Evolutionary conservation across 2,888 invertebrate genomes (phyloP).

Genomic region (Eulithis testata): DNA sequence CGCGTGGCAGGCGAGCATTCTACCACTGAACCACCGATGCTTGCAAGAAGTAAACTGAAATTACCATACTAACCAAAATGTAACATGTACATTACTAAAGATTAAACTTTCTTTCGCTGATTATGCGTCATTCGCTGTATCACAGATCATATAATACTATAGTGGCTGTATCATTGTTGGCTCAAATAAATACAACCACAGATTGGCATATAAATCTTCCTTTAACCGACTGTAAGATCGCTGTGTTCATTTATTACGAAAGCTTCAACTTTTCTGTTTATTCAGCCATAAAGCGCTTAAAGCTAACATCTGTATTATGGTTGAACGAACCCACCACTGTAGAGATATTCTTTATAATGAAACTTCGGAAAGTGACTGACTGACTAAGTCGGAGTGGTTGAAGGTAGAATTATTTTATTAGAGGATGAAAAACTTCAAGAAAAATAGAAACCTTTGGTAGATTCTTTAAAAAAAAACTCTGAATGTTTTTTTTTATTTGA

Average conservation of each 20-base stretch:
- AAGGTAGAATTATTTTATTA: too few relatives aligned
- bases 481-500: too few relatives aligned
- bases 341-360: slow-evolving; percentile 1
- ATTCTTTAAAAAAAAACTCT: too few relatives aligned
- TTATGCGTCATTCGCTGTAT: background rate
- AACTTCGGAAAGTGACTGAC: background rate
- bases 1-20: slow-evolving; percentile 85
- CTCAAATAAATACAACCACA: too few relatives aligned
- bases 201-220: too few relatives aligned
- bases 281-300: slow-evolving; percentile 16
- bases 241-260: background rate
- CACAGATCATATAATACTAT: too few relatives aligned
- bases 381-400: too few relatives aligned
- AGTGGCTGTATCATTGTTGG: background rate
- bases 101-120: background rate
- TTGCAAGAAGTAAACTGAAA: background rate
- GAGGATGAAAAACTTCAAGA: too few relatives aligned
- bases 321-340: slow-evolving; percentile 22
- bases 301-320: slow-evolving; percentile 14
- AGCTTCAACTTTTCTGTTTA: slow-evolving; percentile 11
- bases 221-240: background rate
- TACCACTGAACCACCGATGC: slow-evolving; percentile 74
- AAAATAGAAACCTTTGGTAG: too few relatives aligned
- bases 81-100: background rate
- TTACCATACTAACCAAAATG: background rate